Evolutionary conservation across 1,140 invertebrate species (phyloP), one percentile per base, ranked within the genome.

Genomic region (Dinoponera quadriceps): DNA sequence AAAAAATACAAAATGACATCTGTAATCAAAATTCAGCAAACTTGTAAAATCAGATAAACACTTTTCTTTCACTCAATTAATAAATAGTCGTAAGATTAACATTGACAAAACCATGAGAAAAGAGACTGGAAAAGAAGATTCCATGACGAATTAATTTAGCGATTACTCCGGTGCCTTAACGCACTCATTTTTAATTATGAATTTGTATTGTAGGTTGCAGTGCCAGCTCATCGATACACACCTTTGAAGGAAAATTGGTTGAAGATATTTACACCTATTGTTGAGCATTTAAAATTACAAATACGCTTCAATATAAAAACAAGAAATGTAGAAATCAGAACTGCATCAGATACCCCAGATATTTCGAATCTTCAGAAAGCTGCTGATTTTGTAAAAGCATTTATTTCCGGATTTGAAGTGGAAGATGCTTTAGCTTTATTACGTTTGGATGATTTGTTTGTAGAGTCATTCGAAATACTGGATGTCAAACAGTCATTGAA

Each of bases 361-460:
- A 97, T 98, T 85, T 95, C 96, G 25, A 97, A 98, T 93, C 94
- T 99, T 75, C 99, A 99, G 93, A 99, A 99, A 95, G 99, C 97
- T 65, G 98, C 98, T 20, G 99, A 99, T 95, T 99, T 99, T 96
- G 97, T 99, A 0, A 97, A 97, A 95, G 99, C 99, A 13, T 99
- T 99, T 93, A 95, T 99, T 25, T 97, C 97, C 90, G 99, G 99
- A 11, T 99, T 99, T 95, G 98, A 99, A 89, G 97, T 99, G 2
- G 98, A 99, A 94, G 99, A 99, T 95, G 98, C 99, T 0, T 92
- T 99, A 57, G 99, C 99, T 0, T 93, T 99, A 13, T 94, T 99
- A 7, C 95, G 99, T 88, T 95, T 99, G 59, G 99, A 99, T 94
- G 99, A 99, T 94, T 95, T 99, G 1, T 99, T 99, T 94, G 94